Percentiles rank a stretch among this genome's conserved stretches.
Evolutionary conservation across 1,140 invertebrate genomes (phyloP).

Genomic region (Drosophila lacertosa): DNA sequence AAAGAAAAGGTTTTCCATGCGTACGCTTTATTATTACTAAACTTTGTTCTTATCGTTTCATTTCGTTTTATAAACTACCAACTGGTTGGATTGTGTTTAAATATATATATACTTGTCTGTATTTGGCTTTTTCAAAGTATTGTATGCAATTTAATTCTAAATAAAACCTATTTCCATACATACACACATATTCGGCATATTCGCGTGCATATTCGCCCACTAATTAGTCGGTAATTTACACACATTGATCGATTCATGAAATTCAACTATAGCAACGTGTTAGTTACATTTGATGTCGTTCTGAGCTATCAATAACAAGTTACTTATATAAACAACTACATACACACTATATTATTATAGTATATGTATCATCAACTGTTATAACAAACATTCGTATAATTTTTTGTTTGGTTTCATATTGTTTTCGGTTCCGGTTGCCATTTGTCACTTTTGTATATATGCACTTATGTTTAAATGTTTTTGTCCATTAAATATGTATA

Average conservation of each 20-base stretch:
- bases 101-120: constrained; percentile 49
- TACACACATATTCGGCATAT: constrained; percentile 15
- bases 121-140: constrained; percentile 64
- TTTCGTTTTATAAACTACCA: constrained; percentile 73
- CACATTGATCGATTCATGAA: constrained; percentile 1
- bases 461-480: not conserved
- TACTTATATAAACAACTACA: constrained; percentile 56
- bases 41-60: constrained; percentile 55
- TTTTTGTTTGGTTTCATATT: constrained; percentile 51
- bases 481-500: constrained; percentile 30
- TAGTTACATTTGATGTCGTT: constrained; percentile 49
- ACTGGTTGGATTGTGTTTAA: constrained; percentile 69
- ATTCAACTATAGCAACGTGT: constrained; percentile 27
- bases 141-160: constrained; percentile 65
- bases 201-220: constrained; percentile 9
- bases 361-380: constrained; percentile 51
- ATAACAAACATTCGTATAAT: constrained; percentile 72
- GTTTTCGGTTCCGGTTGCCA: constrained; percentile 38
- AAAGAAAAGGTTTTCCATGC: constrained; percentile 57
- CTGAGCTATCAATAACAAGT: constrained; percentile 74
- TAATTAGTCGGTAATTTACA: constrained; percentile 17
- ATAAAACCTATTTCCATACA: constrained; percentile 65
- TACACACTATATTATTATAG: constrained; percentile 21
- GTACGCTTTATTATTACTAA: constrained; percentile 69
- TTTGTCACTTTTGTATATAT: constrained; percentile 56